Evolutionary conservation across 2,113 vertebrate species (phyloP), one percentile per base, ranked within the genome.

Genomic region (Brachyistius frenatus): DNA sequence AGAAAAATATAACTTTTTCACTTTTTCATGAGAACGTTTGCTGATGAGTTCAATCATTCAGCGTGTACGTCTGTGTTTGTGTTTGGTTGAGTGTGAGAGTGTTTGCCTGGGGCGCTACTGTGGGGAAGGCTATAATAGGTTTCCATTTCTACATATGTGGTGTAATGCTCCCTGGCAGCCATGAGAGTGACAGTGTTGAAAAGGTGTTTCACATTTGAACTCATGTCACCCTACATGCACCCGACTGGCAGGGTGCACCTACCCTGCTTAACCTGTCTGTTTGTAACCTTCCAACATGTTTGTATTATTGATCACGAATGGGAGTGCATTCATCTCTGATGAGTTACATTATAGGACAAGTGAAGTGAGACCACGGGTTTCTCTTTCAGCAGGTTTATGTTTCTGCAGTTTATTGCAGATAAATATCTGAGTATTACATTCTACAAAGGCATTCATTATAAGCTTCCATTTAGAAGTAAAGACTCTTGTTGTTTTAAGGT

Each of bases 101-200:
- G 55, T 66, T 63, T 62, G 76, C 88, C 80, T 3, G 30, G 56
- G 84, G 86, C 80, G 33, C 53, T 55, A 87, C 83, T 84, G 72
- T 74, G 70, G 85, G 88, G 78, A 78, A 84, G 67, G 78, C 75
- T 87, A 68, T 84, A 86, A 90, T 78, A 68, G 75, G 75, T 81
- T 86, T 86, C 75, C 69, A 76, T 76, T 66, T 31, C 75, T 82
- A 80, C 83, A 82, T 78, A 73, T 73, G 83, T 54, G 74, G 50
- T 52, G 66, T 75, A 75, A 83, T 44, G 77, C 67, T 79, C 33
- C 13, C 54, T 73, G 74, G 62, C 66, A 81, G 77, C 60, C 68
- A 66, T 65, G 58, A 54, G 41, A 77, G 63, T 56, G 65, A 69
- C 50, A 8, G 16, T 50, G 69, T 75, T 83, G 78, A 81, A 78